Conservation (phyloP, 2,797 vertebrate species). For the Pipistrellus pipistrellus region DNA sequence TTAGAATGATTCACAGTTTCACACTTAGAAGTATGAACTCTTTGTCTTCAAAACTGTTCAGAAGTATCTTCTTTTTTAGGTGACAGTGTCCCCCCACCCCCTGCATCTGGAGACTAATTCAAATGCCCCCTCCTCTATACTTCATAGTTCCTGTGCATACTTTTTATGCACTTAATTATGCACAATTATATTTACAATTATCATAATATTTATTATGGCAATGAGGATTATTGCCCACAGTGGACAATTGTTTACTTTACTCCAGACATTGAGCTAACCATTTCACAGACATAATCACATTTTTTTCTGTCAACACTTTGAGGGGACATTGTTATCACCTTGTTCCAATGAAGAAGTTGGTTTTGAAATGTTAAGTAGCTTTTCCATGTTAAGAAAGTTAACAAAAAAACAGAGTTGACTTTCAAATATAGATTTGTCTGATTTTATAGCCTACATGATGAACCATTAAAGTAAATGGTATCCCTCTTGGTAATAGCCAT, state of each 20-base stretch:
- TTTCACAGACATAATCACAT: constrained; percentile 4
- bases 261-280: not conserved
- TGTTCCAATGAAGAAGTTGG: constrained; percentile 31
- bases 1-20: not conserved
- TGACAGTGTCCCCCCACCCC: not conserved
- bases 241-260: not conserved
- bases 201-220: constrained; percentile 26
- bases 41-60: not conserved
- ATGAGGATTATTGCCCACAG: rapidly evolving
- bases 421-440: constrained; percentile 42
- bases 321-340: not conserved
- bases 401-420: not conserved
- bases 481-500: constrained; percentile 27
- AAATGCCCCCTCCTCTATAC: not conserved
- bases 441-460: not conserved
- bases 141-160: not conserved
- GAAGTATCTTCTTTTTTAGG: not conserved
- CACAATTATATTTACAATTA: not conserved
- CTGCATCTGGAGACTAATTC: not conserved
- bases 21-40: not conserved
- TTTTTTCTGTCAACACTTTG: not conserved
- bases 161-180: not conserved
- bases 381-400: not conserved
- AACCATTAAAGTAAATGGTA: not conserved
- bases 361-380: constrained; percentile 23